Conservation (phyloP, 2,797 vertebrate species). For the Danio tinwini region DNA sequence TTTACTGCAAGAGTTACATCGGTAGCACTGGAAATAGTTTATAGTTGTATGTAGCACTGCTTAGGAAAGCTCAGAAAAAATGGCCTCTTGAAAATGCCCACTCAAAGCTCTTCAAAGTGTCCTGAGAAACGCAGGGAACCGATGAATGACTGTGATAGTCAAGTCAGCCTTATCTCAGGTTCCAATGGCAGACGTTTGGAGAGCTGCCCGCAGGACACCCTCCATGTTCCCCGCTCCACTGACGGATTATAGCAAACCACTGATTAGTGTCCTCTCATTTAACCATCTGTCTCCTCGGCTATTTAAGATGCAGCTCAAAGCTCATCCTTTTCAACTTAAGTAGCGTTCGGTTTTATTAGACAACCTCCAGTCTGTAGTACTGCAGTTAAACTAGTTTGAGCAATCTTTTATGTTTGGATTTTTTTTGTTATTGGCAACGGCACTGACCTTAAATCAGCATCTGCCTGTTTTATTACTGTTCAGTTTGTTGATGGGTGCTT, state of each 20-base stretch:
- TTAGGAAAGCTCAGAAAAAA: no score
- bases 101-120: background rate
- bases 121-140: background rate
- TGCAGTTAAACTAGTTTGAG: no score
- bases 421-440: background rate
- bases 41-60: no score
- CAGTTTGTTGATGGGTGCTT: conserved; percentile 15
- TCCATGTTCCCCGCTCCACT: conserved; percentile 55
- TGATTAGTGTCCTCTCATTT: conserved; percentile 37
- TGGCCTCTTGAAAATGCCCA: background rate
- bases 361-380: background rate
- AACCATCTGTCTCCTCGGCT: conserved; percentile 62
- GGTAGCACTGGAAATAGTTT: no score
- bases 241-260: conserved; percentile 58
- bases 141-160: conserved; percentile 14
- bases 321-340: conserved; percentile 31
- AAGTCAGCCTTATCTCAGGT: background rate
- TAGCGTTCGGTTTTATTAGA: conserved; percentile 29
- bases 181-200: conserved; percentile 32
- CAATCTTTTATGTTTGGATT: conserved; percentile 19
- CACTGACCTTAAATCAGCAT: conserved; percentile 11
- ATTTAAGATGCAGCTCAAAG: conserved; percentile 46
- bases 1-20: no score
- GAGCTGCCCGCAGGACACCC: conserved; percentile 3
- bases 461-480: background rate